phyloP scores from a whole-genome alignment of 2,888 invertebrate genomes.

The Lucinisca nassula region DNA sequence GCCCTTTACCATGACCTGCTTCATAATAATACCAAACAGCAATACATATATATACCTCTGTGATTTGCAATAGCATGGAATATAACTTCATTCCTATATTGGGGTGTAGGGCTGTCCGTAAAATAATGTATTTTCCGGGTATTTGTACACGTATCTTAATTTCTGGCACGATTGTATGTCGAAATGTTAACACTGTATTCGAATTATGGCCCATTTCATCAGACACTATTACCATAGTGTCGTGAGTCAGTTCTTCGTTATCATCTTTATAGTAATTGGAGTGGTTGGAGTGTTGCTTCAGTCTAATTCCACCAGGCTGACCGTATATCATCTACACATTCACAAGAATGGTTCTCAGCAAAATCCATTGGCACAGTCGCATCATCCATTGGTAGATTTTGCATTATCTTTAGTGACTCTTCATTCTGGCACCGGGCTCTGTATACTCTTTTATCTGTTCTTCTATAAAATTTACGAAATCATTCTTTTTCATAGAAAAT shows the following conservation, averaged over 20 bases:
- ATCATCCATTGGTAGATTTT: slow-evolving; percentile 19
- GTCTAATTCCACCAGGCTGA: slow-evolving; percentile 26
- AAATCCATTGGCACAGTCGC: slow-evolving; percentile 25
- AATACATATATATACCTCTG: background rate
- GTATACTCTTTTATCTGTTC: background rate
- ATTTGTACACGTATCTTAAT: slow-evolving; percentile 23
- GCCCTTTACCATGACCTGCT: slow-evolving; percentile 18
- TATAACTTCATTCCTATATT: slow-evolving; percentile 38
- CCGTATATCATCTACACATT: slow-evolving; percentile 21
- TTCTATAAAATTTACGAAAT: background rate
- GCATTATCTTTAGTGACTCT: slow-evolving; percentile 3
- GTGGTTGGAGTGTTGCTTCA: slow-evolving; percentile 15
- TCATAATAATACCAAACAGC: slow-evolving; percentile 14
- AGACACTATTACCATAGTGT: background rate
- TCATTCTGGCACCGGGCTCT: slow-evolving; percentile 22
- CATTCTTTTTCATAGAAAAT: background rate
- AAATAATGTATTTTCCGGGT: slow-evolving; percentile 28
- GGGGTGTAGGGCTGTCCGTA: slow-evolving; percentile 36
- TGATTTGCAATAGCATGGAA: background rate
- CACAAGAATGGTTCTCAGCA: slow-evolving; percentile 23
- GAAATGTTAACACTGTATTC: background rate
- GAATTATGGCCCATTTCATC: slow-evolving; percentile 2
- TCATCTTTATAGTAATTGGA: slow-evolving; percentile 17
- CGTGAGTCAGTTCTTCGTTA: background rate
- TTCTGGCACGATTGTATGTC: slow-evolving; percentile 27